Percentiles rank a stretch among this genome's conserved stretches.
These are phyloP conservation scores for Platycheirus albimanus DNA, from an alignment of 2,888 invertebrate species.

Conservation along the genomic window DNA sequence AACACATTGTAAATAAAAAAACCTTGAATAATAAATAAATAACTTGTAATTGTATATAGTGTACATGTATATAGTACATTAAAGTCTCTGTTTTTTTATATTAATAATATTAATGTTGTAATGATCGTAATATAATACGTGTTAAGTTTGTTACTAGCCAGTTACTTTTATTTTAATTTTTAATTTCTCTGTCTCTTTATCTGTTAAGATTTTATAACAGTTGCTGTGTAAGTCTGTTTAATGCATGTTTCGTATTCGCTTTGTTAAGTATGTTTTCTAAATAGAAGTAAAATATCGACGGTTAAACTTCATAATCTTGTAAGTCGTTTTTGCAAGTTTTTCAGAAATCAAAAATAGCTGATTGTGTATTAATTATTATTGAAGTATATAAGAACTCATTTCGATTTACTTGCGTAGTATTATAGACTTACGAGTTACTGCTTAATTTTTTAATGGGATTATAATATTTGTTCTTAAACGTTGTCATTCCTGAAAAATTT, in stretches of 20 bases:
- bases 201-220: conserved; percentile 25
- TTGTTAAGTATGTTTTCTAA: background rate
- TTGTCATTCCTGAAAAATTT: too few species aligned
- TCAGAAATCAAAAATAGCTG: too few species aligned
- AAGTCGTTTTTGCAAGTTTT: too few species aligned
- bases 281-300: conserved; percentile 17
- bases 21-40: conserved; percentile 43
- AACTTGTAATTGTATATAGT: conserved; percentile 52
- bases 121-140: conserved; percentile 42
- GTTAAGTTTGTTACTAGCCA: conserved; percentile 39
- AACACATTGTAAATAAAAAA: conserved; percentile 66
- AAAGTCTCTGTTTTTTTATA: conserved; percentile 65
- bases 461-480: too few species aligned
- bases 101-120: conserved; percentile 53
- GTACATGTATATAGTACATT: conserved; percentile 64
- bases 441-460: too few species aligned
- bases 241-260: conserved; percentile 39
- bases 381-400: too few species aligned
- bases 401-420: too few species aligned
- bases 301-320: too few species aligned
- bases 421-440: too few species aligned
- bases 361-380: too few species aligned
- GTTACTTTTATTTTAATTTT: conserved; percentile 31
- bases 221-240: conserved; percentile 42
- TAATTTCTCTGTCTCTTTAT: background rate